Evolutionary conservation across 2,888 invertebrate genomes (phyloP).

Genomic region (Patella ulyssiponensis): DNA sequence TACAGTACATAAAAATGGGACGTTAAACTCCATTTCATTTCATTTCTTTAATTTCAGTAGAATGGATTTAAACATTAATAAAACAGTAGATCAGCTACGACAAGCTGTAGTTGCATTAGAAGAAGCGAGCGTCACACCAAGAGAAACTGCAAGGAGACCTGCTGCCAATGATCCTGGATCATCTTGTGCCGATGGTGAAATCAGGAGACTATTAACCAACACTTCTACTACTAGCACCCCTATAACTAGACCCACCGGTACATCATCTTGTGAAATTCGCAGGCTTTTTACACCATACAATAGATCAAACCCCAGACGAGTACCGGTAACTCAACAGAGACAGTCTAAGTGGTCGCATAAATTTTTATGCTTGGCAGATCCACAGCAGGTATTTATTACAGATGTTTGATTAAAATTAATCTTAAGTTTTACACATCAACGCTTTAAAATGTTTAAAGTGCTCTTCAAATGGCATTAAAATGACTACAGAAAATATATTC

Average conservation of each 20-base stretch:
- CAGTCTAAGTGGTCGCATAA: neutral
- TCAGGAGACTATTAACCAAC: neutral
- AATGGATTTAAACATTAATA: neutral
- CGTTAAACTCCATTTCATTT: no score
- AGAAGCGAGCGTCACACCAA: neutral
- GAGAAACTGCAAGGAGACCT: neutral
- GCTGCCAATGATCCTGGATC: neutral
- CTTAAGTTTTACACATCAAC: constrained; percentile 4
- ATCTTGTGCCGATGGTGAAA: neutral
- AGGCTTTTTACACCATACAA: neutral
- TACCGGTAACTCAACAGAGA: neutral
- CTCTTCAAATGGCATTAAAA: neutral
- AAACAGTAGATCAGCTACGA: neutral
- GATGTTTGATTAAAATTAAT: constrained; percentile 4
- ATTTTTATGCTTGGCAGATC: constrained; percentile 10
- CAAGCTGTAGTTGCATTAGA: neutral
- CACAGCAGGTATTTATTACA: constrained; percentile 9
- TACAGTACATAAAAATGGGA: no score
- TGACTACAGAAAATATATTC: neutral
- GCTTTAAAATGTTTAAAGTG: neutral
- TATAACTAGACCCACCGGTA: neutral
- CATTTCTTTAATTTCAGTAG: neutral
- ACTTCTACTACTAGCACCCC: neutral
- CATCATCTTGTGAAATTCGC: neutral
- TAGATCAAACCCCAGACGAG: neutral